These are phyloP conservation scores for Micronycteris hirsuta DNA, from an alignment of 2,113 vertebrate species.

Conservation along the genomic window DNA sequence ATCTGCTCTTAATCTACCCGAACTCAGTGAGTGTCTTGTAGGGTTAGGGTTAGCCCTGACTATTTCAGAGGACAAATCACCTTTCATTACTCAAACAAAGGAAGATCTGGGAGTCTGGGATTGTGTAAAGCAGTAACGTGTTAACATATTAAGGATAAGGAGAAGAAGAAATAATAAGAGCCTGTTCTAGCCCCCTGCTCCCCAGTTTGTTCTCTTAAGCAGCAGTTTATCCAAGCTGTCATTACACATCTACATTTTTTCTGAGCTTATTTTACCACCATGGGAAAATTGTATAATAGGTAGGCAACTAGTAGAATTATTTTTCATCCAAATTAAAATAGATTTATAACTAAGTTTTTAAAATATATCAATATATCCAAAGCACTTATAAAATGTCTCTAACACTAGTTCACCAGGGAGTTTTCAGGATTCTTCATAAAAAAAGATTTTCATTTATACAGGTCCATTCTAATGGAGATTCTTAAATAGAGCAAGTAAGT, in stretches of 20 bases:
- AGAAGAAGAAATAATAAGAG: neutral
- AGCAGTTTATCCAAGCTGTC: neutral
- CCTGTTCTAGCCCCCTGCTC: neutral
- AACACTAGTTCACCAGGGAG: neutral
- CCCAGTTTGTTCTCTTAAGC: neutral
- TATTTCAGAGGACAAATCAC: neutral
- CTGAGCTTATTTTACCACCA: neutral
- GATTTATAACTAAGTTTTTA: neutral
- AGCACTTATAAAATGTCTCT: neutral
- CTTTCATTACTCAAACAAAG: constrained; percentile 39
- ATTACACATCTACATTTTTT: neutral
- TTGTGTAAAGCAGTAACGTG: neutral
- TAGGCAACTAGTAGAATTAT: neutral
- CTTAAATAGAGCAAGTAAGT: neutral
- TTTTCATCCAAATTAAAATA: constrained; percentile 15
- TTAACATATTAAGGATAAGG: neutral
- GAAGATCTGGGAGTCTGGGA: neutral
- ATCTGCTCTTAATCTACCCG: constrained; percentile 99
- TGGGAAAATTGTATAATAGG: neutral
- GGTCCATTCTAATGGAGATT: neutral
- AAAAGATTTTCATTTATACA: neutral
- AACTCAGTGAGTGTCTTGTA: constrained; percentile 91
- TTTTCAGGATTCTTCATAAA: neutral
- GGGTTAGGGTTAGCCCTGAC: constrained; percentile 28
- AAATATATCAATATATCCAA: neutral